These are phyloP conservation scores for Pantherophis vulpinus DNA, from an alignment of 2,797 vertebrate species.

Conservation along the genomic window DNA sequence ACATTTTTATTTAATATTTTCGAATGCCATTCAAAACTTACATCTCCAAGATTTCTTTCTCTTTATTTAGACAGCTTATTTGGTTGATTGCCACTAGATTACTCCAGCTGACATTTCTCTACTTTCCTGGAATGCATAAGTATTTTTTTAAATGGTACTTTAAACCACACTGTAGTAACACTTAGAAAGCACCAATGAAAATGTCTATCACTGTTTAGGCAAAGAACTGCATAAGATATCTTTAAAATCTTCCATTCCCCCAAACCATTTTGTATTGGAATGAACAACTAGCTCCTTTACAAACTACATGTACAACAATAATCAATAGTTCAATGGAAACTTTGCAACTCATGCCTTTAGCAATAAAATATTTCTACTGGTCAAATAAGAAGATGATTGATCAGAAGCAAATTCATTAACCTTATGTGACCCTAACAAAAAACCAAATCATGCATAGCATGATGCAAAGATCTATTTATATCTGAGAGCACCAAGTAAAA, in stretches of 20 bases:
- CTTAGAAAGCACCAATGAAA: neutral
- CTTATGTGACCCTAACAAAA: neutral
- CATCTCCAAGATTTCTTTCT: constrained; percentile 42
- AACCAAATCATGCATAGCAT: too few relatives aligned
- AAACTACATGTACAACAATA: constrained; percentile 41
- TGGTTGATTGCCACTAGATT: constrained; percentile 41
- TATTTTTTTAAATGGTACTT: too few relatives aligned
- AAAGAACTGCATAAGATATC: neutral
- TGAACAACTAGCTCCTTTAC: constrained; percentile 23
- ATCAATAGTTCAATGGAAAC: neutral
- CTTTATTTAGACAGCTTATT: constrained; percentile 35
- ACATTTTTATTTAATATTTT: constrained; percentile 44
- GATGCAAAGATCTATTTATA: neutral
- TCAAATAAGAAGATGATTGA: neutral
- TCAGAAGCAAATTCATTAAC: neutral
- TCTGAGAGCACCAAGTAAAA: neutral
- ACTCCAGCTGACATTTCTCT: constrained; percentile 38
- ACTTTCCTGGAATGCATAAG: constrained; percentile 11
- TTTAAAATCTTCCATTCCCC: neutral
- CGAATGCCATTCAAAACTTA: constrained; percentile 42
- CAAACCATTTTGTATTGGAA: constrained; percentile 7
- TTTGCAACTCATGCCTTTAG: constrained; percentile 19
- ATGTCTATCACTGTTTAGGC: neutral
- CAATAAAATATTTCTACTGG: neutral
- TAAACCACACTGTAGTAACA: neutral